phyloP scores from a whole-genome alignment of 2,797 vertebrate species.

The Rachycentron canadum region DNA sequence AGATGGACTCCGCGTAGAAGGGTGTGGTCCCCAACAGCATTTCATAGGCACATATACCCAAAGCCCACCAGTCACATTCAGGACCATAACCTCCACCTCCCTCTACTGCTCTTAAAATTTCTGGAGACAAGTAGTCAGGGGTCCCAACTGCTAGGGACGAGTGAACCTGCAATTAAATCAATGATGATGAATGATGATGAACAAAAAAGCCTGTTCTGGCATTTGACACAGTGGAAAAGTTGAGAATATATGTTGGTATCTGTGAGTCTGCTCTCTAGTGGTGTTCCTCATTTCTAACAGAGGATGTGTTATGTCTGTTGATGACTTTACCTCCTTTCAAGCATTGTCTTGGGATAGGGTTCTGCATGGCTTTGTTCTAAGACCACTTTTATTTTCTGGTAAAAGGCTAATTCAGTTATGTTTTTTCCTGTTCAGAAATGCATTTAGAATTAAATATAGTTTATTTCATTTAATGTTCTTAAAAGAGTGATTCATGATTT shows the following conservation, averaged over 20 bases:
- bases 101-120: slow-evolving; percentile 90
- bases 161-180: slow-evolving; percentile 79
- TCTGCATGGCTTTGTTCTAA: not conserved
- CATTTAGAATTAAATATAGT: no score
- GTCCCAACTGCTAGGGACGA: slow-evolving; percentile 90
- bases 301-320: not conserved
- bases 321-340: not conserved
- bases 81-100: slow-evolving; percentile 85
- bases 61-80: slow-evolving; percentile 93
- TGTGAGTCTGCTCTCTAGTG: no score
- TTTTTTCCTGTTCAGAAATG: no score
- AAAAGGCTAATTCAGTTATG: no score
- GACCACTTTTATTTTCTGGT: not conserved
- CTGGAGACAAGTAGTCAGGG: slow-evolving; percentile 91
- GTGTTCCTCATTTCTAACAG: no score
- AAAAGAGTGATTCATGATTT: no score
- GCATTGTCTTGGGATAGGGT: not conserved
- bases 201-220: not conserved
- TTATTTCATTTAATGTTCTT: no score
- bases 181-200: not conserved
- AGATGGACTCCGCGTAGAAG: slow-evolving; percentile 89
- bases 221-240: no score
- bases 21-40: slow-evolving; percentile 91
- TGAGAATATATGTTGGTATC: no score
- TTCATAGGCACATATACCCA: slow-evolving; percentile 91